These are phyloP conservation scores for Schizothorax lantsangensis DNA, from an alignment of 2,797 vertebrate genomes.

Conservation along the genomic window DNA sequence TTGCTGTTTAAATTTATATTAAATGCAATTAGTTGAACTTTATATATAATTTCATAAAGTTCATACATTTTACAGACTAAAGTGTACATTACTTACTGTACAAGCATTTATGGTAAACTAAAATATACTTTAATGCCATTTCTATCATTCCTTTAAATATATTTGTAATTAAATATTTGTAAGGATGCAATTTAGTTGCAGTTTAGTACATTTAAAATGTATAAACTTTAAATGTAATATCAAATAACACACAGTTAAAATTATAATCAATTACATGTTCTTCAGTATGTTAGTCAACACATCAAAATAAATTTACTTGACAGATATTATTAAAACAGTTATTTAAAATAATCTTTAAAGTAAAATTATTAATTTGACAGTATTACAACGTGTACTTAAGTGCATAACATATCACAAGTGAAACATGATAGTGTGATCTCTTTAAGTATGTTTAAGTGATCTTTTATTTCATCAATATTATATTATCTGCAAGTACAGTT, in stretches of 20 bases:
- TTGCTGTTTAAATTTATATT: too few species aligned
- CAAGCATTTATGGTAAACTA: neutral
- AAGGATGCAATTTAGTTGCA: neutral
- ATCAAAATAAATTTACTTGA: neutral
- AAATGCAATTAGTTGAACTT: too few species aligned
- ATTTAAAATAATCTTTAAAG: neutral
- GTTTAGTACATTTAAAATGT: neutral
- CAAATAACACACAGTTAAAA: neutral
- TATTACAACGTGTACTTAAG: neutral
- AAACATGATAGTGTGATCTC: neutral
- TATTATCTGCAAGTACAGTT: neutral
- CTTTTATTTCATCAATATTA: neutral
- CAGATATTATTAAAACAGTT: neutral
- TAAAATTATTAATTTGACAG: neutral
- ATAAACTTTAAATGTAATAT: neutral
- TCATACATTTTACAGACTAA: neutral
- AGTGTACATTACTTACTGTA: neutral
- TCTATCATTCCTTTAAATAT: neutral
- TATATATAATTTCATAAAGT: too few species aligned
- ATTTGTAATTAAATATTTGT: neutral
- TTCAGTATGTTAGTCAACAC: neutral
- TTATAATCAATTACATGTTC: neutral
- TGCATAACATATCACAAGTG: too few species aligned
- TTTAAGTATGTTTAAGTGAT: neutral
- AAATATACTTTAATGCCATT: too few species aligned